phyloP scores from a whole-genome alignment of 2,797 vertebrate species.

The Chelon labrosus region DNA sequence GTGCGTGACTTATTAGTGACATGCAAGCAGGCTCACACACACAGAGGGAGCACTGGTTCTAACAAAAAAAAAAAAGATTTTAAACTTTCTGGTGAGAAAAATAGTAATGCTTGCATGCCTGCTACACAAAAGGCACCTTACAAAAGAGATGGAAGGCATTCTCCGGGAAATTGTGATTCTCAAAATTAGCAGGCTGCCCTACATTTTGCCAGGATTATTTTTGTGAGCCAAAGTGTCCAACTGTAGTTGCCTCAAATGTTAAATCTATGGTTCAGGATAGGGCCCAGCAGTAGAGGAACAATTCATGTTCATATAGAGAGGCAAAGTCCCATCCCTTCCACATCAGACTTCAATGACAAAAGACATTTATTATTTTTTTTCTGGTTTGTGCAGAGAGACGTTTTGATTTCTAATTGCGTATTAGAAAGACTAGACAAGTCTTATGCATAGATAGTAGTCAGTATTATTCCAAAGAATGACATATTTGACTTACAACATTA shows the following conservation, averaged over 20 bases:
- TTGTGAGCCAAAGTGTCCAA: neutral
- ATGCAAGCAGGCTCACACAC: neutral
- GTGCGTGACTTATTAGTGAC: neutral
- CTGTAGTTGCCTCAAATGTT: conserved; percentile 2
- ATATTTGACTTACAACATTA: too few species aligned
- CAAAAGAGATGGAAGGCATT: conserved; percentile 7
- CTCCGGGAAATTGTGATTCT: conserved; percentile 11
- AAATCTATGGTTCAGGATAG: neutral
- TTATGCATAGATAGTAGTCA: too few species aligned
- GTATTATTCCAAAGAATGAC: neutral
- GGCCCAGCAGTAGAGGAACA: conserved; percentile 7
- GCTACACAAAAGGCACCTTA: neutral
- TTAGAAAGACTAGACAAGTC: too few species aligned
- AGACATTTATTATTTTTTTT: too few species aligned
- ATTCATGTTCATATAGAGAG: too few species aligned
- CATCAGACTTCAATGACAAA: too few species aligned
- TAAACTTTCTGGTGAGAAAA: neutral
- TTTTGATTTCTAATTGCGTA: too few species aligned
- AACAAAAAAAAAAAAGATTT: neutral
- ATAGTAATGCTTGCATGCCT: neutral
- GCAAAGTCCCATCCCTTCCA: too few species aligned
- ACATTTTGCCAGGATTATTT: conserved; percentile 6
- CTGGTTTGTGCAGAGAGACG: too few species aligned
- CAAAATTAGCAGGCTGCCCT: neutral
- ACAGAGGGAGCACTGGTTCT: too few species aligned